These are phyloP conservation scores for Pinna nobilis DNA, from an alignment of 1,140 invertebrate species.

Conservation along the genomic window DNA sequence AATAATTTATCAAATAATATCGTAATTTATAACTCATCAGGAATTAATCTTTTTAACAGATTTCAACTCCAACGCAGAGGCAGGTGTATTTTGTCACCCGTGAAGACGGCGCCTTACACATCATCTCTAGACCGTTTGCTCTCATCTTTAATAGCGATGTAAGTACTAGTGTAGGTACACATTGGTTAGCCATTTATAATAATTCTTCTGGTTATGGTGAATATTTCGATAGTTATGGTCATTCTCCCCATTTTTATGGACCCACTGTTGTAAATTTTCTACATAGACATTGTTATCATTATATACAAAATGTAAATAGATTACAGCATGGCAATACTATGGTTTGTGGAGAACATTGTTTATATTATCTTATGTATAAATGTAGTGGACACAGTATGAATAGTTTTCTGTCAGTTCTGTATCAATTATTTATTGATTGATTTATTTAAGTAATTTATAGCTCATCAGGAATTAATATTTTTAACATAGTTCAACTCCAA, in stretches of 20 bases:
- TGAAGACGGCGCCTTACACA: no score
- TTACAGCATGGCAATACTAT: neutral
- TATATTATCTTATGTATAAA: neutral
- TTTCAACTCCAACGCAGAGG: no score
- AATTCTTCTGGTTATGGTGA: neutral
- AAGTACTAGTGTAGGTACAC: neutral
- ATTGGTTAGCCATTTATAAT: constrained; percentile 5
- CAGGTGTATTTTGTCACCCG: no score
- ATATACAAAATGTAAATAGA: neutral
- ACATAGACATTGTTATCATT: neutral
- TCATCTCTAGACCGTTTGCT: neutral
- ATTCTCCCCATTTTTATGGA: neutral
- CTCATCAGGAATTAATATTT: neutral
- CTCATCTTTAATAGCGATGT: neutral
- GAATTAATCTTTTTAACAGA: no score
- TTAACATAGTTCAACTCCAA: no score
- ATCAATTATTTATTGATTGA: neutral
- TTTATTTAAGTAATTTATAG: neutral
- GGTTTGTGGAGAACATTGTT: constrained; percentile 7
- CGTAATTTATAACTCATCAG: no score
- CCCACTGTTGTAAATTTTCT: neutral
- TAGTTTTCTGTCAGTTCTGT: neutral
- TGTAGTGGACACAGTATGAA: neutral
- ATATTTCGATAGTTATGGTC: constrained; percentile 11
- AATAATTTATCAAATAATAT: no score